Conservation (phyloP, 2,888 invertebrate species). For the Coremacera marginata region DNA sequence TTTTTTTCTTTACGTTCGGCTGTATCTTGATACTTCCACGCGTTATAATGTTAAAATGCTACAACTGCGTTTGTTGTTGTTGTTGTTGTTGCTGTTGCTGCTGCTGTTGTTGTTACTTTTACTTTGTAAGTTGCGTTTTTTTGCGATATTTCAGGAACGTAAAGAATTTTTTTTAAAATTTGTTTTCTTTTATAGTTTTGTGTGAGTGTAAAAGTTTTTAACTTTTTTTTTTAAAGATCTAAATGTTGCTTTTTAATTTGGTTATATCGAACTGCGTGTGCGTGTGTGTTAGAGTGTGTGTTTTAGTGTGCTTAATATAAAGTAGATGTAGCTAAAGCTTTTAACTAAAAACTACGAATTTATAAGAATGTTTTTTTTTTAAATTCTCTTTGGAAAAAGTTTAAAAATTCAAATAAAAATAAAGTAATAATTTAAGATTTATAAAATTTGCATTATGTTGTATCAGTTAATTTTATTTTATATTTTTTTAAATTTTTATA, state of each 20-base stretch:
- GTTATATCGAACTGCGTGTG: background rate
- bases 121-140: background rate
- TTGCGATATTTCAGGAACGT: background rate
- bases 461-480: too few species aligned
- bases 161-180: background rate
- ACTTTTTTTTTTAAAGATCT: background rate
- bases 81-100: background rate
- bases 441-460: too few species aligned
- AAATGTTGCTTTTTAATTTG: background rate
- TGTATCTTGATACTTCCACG: conserved; percentile 60
- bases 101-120: background rate
- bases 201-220: conserved; percentile 4
- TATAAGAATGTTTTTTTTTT: too few species aligned
- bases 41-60: conserved; percentile 15
- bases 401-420: too few species aligned
- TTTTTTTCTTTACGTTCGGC: conserved; percentile 57
- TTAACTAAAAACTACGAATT: too few species aligned
- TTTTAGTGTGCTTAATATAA: background rate
- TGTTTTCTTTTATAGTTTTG: background rate
- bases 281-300: conserved; percentile 2
- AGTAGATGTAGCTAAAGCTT: too few species aligned
- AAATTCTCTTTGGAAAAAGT: too few species aligned
- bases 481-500: too few species aligned
- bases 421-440: too few species aligned
- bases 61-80: background rate